Conservation (phyloP, 2,888 invertebrate species). For the Drosophila cognata region DNA sequence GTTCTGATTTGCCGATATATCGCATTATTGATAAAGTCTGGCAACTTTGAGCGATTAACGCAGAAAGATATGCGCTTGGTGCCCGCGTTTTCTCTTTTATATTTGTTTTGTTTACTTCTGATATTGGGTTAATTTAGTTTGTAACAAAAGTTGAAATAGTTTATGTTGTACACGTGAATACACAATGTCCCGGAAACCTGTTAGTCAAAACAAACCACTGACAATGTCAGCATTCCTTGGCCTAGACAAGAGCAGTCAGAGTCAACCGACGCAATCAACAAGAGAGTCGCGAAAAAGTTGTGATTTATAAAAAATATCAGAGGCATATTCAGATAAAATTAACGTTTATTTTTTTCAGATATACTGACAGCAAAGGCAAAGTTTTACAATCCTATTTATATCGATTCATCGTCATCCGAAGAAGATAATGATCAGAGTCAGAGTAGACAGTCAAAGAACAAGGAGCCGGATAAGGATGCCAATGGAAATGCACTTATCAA, state of each 20-base stretch:
- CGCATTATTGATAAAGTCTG: neutral
- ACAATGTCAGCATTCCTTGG: constrained; percentile 77
- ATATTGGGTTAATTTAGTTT: constrained; percentile 16
- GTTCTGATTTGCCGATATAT: neutral
- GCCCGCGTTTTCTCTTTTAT: constrained; percentile 37
- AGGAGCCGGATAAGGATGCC: constrained; percentile 29
- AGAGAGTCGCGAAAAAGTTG: constrained; percentile 28
- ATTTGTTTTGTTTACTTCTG: constrained; percentile 29
- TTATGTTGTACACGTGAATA: neutral
- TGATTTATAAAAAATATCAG: neutral
- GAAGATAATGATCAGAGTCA: constrained; percentile 53
- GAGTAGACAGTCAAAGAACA: constrained; percentile 15
- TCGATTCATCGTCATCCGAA: constrained; percentile 81
- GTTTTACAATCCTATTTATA: constrained; percentile 78
- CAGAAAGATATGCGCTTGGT: neutral
- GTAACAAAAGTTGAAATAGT: neutral
- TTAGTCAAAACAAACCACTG: constrained; percentile 65
- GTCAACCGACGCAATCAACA: constrained; percentile 30
- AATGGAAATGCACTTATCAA: constrained; percentile 56
- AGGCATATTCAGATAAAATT: neutral
- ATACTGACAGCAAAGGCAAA: constrained; percentile 37
- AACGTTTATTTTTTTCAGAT: constrained; percentile 19
- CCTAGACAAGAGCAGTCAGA: constrained; percentile 45
- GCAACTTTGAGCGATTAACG: constrained; percentile 21
- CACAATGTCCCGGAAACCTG: constrained; percentile 37